Conservation (phyloP, 1,140 invertebrate genomes). For the Zaprionus gabonicus region DNA sequence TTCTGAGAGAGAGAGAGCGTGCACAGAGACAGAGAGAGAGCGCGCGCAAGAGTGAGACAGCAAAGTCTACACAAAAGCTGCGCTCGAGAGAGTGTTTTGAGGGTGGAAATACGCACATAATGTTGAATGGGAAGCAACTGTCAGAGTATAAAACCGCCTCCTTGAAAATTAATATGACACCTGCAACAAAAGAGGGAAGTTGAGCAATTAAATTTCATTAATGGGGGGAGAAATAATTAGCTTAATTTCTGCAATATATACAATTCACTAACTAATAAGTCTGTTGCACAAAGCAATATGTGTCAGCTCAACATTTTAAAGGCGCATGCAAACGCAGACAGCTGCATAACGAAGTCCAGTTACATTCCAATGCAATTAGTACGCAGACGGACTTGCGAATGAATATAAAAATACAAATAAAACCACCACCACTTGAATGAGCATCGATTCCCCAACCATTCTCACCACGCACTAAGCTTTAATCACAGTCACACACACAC, state of each 20-base stretch:
- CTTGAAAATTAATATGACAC: constrained; percentile 5
- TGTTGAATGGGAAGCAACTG: constrained; percentile 29
- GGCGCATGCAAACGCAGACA: constrained; percentile 50
- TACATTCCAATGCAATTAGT: constrained; percentile 67
- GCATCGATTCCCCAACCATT: constrained; percentile 54
- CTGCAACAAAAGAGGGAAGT: neutral
- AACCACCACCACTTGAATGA: constrained; percentile 66
- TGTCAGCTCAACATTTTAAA: constrained; percentile 24
- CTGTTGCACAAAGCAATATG: neutral
- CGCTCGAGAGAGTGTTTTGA: constrained; percentile 39
- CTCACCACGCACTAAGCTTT: constrained; percentile 76
- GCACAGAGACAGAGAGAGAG: constrained; percentile 14
- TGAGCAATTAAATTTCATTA: neutral
- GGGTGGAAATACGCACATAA: constrained; percentile 38
- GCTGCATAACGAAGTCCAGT: constrained; percentile 18
- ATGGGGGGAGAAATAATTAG: neutral
- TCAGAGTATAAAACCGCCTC: constrained; percentile 43
- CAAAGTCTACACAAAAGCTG: constrained; percentile 59
- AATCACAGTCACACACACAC: constrained; percentile 43
- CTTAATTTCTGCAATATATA: neutral
- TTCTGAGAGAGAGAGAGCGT: neutral
- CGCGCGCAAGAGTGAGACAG: neutral
- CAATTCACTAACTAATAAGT: neutral
- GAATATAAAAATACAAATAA: constrained; percentile 44
- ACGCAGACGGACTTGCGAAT: neutral